Evolutionary conservation across 2,888 invertebrate genomes (phyloP), one percentile per base, ranked within the genome.

Genomic region (Ophion costatus): DNA sequence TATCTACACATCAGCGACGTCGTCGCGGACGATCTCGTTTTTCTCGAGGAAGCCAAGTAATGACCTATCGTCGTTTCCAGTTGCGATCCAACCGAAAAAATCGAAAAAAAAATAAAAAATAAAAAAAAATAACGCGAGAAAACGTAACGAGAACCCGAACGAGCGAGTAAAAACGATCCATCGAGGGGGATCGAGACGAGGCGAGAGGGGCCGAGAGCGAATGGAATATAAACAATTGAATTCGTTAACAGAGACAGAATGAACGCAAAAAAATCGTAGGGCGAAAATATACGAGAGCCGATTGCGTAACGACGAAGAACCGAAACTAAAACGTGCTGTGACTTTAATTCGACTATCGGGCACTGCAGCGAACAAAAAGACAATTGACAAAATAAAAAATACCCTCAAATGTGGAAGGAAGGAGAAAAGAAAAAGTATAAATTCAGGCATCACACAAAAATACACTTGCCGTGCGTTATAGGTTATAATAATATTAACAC

Each of bases 1-100:
- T 98, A 98, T 94, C 96, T 98, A 91, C 98, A 98, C 96, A 98
- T 98, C 94, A 98, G 98, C 94, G 98, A 98, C 95, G 98, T 98
- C 93, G 98, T 98, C 92, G 98, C 98, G 94, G 98, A 98, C 94
- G 98, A 98, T 95, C 95, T 98, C 94, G 98, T 98, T 94, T 88
- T 93, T 45, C 91, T 93, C 86, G 92, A 92, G 86, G 93, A 93
- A 85, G 93, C 92, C 42, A 93, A 93, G 88, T 93, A 93, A 85
- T 79, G 33, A 33, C 64, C 81, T 56, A 3, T 22, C 78, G 80
- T 74, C 82, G 76, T 74, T 33, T 76, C 67, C 77, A 84, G 64
- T 67, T 80, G 76, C 74, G 66, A 66, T 56, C 42, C 29, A 74
- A 75, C n/a, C n/a, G 77, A 83, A 38, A 38, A 38, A 84, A 83